Evolutionary conservation across 2,113 vertebrate genomes (phyloP).

Genomic region (Axis porcinus): DNA sequence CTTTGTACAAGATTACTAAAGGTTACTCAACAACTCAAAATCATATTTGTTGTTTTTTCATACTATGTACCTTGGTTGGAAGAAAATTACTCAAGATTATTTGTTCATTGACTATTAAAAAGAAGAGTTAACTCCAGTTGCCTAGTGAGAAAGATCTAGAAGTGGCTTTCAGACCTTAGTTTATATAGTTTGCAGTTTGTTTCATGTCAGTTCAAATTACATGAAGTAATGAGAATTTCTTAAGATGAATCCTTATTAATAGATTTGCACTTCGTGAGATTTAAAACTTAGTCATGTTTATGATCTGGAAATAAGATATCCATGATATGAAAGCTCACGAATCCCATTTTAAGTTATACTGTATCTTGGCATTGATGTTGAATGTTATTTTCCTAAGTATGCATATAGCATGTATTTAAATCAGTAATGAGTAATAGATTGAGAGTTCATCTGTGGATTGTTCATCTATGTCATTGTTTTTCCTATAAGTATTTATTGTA

Average conservation of each 20-base stretch:
- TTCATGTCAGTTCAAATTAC: neutral
- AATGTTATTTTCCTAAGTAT: neutral
- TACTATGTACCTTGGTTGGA: neutral
- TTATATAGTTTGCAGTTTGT: neutral
- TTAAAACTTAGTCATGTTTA: neutral
- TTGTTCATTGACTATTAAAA: neutral
- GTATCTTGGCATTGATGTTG: neutral
- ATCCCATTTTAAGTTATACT: neutral
- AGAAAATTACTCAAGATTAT: neutral
- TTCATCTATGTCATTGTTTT: neutral
- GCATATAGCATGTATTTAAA: neutral
- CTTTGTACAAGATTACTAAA: neutral
- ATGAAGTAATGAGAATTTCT: neutral
- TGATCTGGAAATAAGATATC: neutral
- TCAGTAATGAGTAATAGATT: conserved; percentile 5
- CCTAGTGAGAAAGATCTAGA: neutral
- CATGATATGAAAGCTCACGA: neutral
- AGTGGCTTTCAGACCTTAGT: neutral
- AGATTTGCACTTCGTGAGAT: neutral
- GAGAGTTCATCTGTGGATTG: neutral
- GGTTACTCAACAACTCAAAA: neutral
- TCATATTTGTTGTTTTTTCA: neutral
- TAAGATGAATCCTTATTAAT: neutral
- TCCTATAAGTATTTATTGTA: neutral
- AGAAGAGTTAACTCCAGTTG: neutral